These are phyloP conservation scores for Hirtodrosophila duncani DNA, from an alignment of 2,888 invertebrate genomes.

Conservation along the genomic window DNA sequence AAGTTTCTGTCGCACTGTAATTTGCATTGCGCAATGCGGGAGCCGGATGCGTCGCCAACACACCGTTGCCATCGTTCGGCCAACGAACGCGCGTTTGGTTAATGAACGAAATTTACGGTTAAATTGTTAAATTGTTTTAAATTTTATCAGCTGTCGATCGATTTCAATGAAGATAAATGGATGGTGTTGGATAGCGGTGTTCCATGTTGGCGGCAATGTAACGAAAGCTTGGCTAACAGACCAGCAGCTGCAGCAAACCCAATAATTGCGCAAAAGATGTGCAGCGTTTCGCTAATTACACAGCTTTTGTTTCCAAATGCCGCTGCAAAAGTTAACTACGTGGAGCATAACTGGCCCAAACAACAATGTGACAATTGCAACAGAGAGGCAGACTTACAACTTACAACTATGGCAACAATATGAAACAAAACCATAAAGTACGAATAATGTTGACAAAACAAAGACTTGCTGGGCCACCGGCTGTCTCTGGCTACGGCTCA, in stretches of 20 bases:
- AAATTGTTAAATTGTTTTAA: conserved; percentile 34
- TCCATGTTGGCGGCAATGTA: neutral
- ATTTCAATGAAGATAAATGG: conserved; percentile 9
- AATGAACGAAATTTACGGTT: conserved; percentile 36
- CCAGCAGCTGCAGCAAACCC: conserved; percentile 2
- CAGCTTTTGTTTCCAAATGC: conserved; percentile 28
- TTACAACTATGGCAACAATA: conserved; percentile 15
- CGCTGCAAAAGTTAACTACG: neutral
- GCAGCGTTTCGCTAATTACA: conserved; percentile 51
- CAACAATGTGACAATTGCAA: conserved; percentile 70
- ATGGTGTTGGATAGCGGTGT: neutral
- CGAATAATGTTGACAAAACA: conserved; percentile 57
- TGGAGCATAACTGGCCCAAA: conserved; percentile 25
- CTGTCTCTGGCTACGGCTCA: conserved; percentile 13
- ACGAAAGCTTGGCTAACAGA: conserved; percentile 3
- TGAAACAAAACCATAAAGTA: conserved; percentile 47
- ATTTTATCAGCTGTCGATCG: conserved; percentile 25
- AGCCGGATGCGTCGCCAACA: neutral
- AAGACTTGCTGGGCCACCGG: conserved; percentile 28
- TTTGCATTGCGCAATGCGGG: conserved; percentile 41
- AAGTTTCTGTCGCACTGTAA: conserved; percentile 1
- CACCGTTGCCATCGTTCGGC: too few relatives aligned
- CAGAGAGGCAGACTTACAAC: conserved; percentile 24
- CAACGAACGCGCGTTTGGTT: conserved; percentile 48
- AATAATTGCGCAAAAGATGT: conserved; percentile 42